Base-by-base conservation (phyloP, 1,140 invertebrate genomes). In the Augochlora pura region DNA sequence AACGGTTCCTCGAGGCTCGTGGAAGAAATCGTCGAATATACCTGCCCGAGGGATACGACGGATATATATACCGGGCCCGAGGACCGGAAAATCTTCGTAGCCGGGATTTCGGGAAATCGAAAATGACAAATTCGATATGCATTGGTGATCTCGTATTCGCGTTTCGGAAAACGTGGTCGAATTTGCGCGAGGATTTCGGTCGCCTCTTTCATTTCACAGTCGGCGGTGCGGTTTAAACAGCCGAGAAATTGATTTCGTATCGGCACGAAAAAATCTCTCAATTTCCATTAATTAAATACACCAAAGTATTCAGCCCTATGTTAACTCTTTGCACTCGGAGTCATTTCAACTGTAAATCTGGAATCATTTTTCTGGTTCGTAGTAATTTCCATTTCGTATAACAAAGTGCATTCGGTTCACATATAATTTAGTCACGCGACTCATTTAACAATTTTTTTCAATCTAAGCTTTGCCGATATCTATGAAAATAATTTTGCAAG, bases 51-150 rank as follows among this genome's bases (percentile, higher is more conserved):
- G 82, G 71, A 57, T 65, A 74, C 75, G 65, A 32, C 54, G 49
- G 49, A 65, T 49, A 70, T 65, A 65, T 49, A 70, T 65, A 80
- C 57, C 54, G 27, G 46, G 65, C 66, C 14, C 74, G 52, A 46
- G 32, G 54, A 62, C 16, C 9, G 49, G 66, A 69, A 72, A 82
- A 74, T 70, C 66, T 78, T 38, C 69, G 27, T 54, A 38, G 69
- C 57, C 66, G 73, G 68, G 73, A 73, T 81, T 81, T 81, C 69
- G 38, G 59, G 80, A 68, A 83, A 85, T 85, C 83, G 83, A 81
- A 80, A 77, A 87, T 77, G 82, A 83, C 72, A 81, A 85, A 85
- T 85, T 85, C 79, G 84, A 85, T 85, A 66, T 77, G 68, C 65
- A 42, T n/a, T 27, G 14, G 69, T 74, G 63, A 85, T 85, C 73